Evolutionary conservation across 2,797 vertebrate species (phyloP).

Genomic region (Trachops cirrhosus): DNA sequence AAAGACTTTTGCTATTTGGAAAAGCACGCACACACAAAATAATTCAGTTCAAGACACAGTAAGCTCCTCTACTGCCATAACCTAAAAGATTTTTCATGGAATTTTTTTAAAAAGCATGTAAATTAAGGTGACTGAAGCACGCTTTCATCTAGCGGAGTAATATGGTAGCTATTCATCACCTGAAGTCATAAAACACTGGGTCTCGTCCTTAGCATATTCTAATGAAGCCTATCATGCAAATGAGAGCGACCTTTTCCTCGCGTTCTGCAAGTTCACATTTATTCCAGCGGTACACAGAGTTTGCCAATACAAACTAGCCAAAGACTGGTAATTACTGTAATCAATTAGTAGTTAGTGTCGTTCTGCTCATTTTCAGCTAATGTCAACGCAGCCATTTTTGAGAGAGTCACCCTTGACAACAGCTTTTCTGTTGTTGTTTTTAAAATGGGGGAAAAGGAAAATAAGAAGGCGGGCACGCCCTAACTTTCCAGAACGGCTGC

Average conservation of each 20-base stretch:
- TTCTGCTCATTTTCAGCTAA: conserved; percentile 92
- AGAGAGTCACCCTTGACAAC: conserved; percentile 82
- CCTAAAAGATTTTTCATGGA: conserved; percentile 83
- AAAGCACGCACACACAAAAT: conserved; percentile 54
- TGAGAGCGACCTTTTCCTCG: conserved; percentile 95
- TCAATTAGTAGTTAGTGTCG: conserved; percentile 95
- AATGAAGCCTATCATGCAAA: conserved; percentile 99
- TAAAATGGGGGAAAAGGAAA: conserved; percentile 66
- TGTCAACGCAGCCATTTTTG: conserved; percentile 91
- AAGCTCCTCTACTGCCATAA: conserved; percentile 83
- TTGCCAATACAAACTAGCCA: conserved; percentile 95
- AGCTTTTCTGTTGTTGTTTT: conserved; percentile 84
- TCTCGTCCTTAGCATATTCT: conserved; percentile 97
- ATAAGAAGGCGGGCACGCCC: conserved; percentile 68
- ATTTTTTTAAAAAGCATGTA: conserved; percentile 87
- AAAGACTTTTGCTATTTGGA: conserved; percentile 49
- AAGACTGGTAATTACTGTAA: conserved; percentile 96
- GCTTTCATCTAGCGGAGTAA: conserved; percentile 90
- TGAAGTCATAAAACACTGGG: conserved; percentile 93
- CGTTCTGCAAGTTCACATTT: conserved; percentile 96
- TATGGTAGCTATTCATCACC: conserved; percentile 96
- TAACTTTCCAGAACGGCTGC: conserved; percentile 80
- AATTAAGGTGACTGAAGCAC: conserved; percentile 95
- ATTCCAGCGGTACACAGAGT: conserved; percentile 90
- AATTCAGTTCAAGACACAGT: conserved; percentile 69